Percentiles rank a stretch among this genome's conserved stretches.
Conservation (phyloP, 2,113 vertebrate genomes). For the Brachyhypopomus occidentalis region DNA sequence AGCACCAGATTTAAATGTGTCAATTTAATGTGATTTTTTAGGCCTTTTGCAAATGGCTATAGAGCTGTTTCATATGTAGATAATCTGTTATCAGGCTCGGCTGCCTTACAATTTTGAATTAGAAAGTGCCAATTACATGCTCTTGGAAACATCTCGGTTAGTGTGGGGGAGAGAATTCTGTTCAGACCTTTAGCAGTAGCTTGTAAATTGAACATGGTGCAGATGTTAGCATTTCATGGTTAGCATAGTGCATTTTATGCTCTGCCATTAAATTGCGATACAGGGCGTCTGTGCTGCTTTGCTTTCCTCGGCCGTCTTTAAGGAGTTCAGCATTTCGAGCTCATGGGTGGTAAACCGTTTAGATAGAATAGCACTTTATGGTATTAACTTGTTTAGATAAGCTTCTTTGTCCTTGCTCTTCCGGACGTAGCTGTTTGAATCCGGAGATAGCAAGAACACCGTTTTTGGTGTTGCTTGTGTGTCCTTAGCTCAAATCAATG, state of each 20-base stretch:
- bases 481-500: slow-evolving; percentile 39
- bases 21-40: too few relatives aligned
- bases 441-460: not conserved
- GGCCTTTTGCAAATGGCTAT: too few relatives aligned
- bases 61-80: not conserved
- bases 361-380: slow-evolving; percentile 10
- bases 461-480: slow-evolving; percentile 18
- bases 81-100: not conserved
- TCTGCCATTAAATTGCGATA: too few relatives aligned
- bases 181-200: not conserved
- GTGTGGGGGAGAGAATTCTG: not conserved
- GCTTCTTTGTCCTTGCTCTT: slow-evolving; percentile 15
- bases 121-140: slow-evolving; percentile 23
- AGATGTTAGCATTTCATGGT: too few relatives aligned
- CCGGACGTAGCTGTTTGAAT: slow-evolving; percentile 9
- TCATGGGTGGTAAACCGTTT: not conserved
- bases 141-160: slow-evolving; percentile 25
- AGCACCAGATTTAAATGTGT: too few relatives aligned
- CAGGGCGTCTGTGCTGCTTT: too few relatives aligned
- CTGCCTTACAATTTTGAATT: slow-evolving; percentile 4
- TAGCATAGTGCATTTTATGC: too few relatives aligned
- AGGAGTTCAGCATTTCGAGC: too few relatives aligned
- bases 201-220: too few relatives aligned
- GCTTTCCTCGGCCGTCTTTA: too few relatives aligned
- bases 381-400: slow-evolving; percentile 36